Percentiles rank a stretch among this genome's conserved stretches.
phyloP scores from a whole-genome alignment of 2,888 invertebrate genomes.

The Plebejus argus region DNA sequence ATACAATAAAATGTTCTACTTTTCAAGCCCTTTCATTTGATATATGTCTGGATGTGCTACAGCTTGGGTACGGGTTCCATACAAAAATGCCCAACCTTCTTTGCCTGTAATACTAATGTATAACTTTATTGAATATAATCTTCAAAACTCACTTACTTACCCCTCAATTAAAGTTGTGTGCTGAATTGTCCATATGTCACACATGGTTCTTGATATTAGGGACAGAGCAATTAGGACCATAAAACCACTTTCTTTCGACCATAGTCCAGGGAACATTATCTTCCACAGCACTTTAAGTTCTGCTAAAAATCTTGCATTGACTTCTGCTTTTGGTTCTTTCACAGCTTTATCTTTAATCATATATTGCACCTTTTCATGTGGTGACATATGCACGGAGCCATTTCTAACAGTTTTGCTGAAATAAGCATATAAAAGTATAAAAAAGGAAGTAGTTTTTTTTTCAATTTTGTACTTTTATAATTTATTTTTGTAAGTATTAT shows the following conservation, averaged over 20 bases:
- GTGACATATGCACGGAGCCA: constrained; percentile 56
- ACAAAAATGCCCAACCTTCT: too few relatives aligned
- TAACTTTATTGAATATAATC: too few relatives aligned
- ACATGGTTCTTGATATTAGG: constrained; percentile 93
- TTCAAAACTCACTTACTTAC: constrained; percentile 70
- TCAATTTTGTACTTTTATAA: too few relatives aligned
- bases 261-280: constrained; percentile 89
- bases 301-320: constrained; percentile 86
- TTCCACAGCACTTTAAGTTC: constrained; percentile 85
- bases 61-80: too few relatives aligned
- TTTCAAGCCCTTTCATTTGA: too few relatives aligned
- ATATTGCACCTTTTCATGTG: constrained; percentile 89
- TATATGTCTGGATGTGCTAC: too few relatives aligned
- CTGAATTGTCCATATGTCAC: constrained; percentile 98
- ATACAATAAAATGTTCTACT: too few relatives aligned
- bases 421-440: not conserved
- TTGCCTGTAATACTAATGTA: too few relatives aligned
- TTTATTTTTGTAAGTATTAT: too few relatives aligned
- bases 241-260: constrained; percentile 88
- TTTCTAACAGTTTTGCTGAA: constrained; percentile 50
- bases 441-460: not conserved
- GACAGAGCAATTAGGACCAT: constrained; percentile 88
- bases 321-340: constrained; percentile 85
- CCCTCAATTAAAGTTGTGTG: constrained; percentile 96
- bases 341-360: constrained; percentile 87